Base-by-base conservation (phyloP, 1,140 invertebrate genomes). In the Ericerus pela region DNA sequence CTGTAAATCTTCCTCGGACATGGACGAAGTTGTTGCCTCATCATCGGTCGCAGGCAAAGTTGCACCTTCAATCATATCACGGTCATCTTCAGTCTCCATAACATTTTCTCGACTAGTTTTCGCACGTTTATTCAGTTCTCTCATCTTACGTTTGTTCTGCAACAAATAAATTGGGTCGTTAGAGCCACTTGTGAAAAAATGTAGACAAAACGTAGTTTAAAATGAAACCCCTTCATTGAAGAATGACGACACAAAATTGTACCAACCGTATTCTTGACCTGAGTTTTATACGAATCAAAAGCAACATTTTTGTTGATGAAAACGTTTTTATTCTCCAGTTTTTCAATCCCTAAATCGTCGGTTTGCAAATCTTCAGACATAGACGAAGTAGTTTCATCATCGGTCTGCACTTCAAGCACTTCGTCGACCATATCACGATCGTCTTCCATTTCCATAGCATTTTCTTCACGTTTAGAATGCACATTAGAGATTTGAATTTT, bases 81-180 rank as follows among this genome's bases (percentile, higher is more conserved):
- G 67, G 66, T 14, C 64, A 60, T 47, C 63, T 63, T 36, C 68
- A 63, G 41, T 52, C 6, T 26, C 28, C 12, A 29, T 54, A 11
- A 28, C 37, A 2, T n/a, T 26, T 14, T 11, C 51, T 2, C 18
- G 27, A 11, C 18, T 38, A 1, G 51, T 24, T 47, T 47, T 47
- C 10, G 8, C 3, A 24, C 4, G 16, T 10, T 18, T 26, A 33
- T 53, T 57, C 30, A 36, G 47, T 52, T 18, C 29, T 53, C 51
- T 60, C 59, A 58, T 52, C 27, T 53, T 53, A 24, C 51, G 20
- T 29, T 53, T 28, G 10, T 53, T 31, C 41, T 47, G 20, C 22
- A 47, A 47, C 11, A 4, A 47, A 47, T 22, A 24, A 47, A 47
- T 22, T 47, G 2, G 10, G 41, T 33, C 8, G 8, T 10, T 33